phyloP scores from a whole-genome alignment of 2,888 invertebrate species.

The Pocota personata region DNA sequence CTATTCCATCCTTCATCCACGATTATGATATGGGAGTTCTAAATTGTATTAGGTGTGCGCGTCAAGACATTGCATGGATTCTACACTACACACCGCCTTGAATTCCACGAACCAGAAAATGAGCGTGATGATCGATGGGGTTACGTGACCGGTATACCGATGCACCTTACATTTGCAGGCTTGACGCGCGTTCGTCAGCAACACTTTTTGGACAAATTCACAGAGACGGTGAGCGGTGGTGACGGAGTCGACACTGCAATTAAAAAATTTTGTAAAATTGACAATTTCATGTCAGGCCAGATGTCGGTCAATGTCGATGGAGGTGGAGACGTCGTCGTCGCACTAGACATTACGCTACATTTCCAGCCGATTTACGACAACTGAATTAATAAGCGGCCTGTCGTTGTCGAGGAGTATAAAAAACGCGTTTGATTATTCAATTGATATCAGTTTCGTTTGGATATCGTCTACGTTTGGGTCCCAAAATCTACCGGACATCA shows the following conservation, averaged over 20 bases:
- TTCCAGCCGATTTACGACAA: conserved; percentile 58
- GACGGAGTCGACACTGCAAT: conserved; percentile 50
- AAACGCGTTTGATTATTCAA: conserved; percentile 70
- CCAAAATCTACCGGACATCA: conserved; percentile 10
- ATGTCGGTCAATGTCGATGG: conserved; percentile 71
- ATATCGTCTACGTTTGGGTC: conserved; percentile 55
- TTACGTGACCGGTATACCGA: conserved; percentile 54
- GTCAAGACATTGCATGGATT: neutral
- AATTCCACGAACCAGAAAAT: conserved; percentile 61
- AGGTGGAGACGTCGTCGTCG: conserved; percentile 31
- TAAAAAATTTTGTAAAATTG: conserved; percentile 70
- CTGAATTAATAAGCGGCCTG: conserved; percentile 61
- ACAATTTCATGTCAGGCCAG: conserved; percentile 68
- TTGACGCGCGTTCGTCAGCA: conserved; percentile 38
- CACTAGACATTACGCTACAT: conserved; percentile 56
- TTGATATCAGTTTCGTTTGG: conserved; percentile 70
- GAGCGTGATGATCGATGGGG: conserved; percentile 43
- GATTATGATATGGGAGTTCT: conserved; percentile 19
- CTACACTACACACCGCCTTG: neutral
- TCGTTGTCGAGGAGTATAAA: conserved; percentile 59
- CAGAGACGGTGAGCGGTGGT: conserved; percentile 19
- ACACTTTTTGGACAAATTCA: conserved; percentile 45
- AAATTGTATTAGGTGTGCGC: conserved; percentile 3
- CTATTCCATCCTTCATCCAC: neutral
- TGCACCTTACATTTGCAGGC: conserved; percentile 30